Evolutionary conservation across 1,140 invertebrate species (phyloP).

Genomic region (Oryzaephilus surinamensis): DNA sequence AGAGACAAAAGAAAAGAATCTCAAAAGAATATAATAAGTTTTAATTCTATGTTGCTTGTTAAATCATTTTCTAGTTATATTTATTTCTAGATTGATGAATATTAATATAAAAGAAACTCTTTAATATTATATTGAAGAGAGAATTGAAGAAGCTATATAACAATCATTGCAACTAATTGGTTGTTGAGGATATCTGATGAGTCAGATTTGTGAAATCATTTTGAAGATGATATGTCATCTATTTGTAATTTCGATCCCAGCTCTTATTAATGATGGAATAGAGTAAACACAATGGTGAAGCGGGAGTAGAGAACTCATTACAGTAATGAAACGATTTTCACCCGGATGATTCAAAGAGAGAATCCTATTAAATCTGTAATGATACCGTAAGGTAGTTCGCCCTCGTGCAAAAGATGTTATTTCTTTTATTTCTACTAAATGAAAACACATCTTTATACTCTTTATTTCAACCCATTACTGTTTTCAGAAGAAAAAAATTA

Average conservation of each 20-base stretch:
- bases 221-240: slow-evolving; percentile 19
- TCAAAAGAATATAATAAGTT: no score
- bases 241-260: slow-evolving; percentile 18
- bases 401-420: not conserved
- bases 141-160: no score
- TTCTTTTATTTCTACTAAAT: not conserved
- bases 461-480: no score
- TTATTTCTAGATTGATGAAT: no score
- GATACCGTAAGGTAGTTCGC: slow-evolving; percentile 1
- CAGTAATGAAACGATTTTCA: slow-evolving; percentile 21
- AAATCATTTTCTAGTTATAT: no score
- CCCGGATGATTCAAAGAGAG: slow-evolving; percentile 19
- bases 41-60: no score
- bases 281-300: slow-evolving; percentile 18
- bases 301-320: slow-evolving; percentile 21
- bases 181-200: no score
- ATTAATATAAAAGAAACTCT: no score
- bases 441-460: not conserved
- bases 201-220: slow-evolving; percentile 12
- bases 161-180: no score
- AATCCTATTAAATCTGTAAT: slow-evolving; percentile 20
- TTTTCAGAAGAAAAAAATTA: no score
- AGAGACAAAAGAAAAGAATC: no score
- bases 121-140: no score
- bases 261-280: slow-evolving; percentile 18